These are phyloP conservation scores for Diabrotica undecimpunctata DNA, from an alignment of 1,140 invertebrate species.

Conservation along the genomic window DNA sequence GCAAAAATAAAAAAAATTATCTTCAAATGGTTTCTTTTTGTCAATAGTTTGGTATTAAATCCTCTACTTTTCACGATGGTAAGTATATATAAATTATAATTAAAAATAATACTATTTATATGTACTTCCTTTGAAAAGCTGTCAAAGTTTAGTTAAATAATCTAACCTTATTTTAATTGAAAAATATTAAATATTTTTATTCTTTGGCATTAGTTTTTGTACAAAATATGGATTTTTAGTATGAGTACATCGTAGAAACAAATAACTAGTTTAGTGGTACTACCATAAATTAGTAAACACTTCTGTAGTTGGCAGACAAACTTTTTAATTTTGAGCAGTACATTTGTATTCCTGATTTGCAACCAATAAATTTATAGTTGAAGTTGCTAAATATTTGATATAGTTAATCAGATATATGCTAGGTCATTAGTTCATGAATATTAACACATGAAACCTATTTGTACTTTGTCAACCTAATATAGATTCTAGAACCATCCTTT, in stretches of 20 bases:
- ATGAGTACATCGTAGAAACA: too few species aligned
- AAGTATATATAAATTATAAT: constrained; percentile 11
- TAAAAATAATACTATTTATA: background rate
- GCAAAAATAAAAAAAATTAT: constrained; percentile 28
- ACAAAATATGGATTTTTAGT: too few species aligned
- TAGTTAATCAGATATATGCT: background rate
- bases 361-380: too few species aligned
- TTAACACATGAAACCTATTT: background rate
- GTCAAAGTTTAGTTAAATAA: background rate
- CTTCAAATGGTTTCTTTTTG: constrained; percentile 31
- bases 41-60: constrained; percentile 27
- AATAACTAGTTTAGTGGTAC: too few species aligned
- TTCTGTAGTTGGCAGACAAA: too few species aligned
- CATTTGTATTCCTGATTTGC: too few species aligned
- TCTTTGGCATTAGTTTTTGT: background rate
- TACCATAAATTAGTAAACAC: too few species aligned
- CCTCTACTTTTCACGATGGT: constrained; percentile 28
- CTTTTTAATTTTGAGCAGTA: too few species aligned
- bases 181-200: background rate
- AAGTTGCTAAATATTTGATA: too few species aligned
- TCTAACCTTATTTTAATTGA: background rate
- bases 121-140: background rate
- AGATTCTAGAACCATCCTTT: too few species aligned
- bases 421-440: background rate
- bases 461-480: too few species aligned